A percentile compares a stretch with the other conserved stretches of the same genome.
Evolutionary conservation across 2,797 vertebrate species (phyloP).

Genomic region (Leucoraja ocellata): DNA sequence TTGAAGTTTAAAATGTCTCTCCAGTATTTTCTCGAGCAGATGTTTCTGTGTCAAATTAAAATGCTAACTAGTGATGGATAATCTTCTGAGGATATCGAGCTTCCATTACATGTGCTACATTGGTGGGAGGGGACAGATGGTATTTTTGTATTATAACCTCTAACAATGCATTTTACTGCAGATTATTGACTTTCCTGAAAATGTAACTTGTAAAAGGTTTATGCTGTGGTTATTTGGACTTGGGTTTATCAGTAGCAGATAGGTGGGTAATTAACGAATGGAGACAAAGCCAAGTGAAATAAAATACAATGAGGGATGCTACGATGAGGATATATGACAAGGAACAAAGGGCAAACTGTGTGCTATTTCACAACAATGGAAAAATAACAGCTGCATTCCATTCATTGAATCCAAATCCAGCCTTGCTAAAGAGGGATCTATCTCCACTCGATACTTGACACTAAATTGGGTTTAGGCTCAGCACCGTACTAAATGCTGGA

Average conservation of each 20-base stretch:
- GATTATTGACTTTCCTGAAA: slow-evolving; percentile 3
- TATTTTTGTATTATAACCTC: not conserved
- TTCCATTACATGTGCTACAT: no score
- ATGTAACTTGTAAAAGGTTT: not conserved
- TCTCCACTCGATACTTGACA: not conserved
- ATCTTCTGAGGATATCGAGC: not conserved
- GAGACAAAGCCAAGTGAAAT: not conserved
- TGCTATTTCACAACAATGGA: not conserved
- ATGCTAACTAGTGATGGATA: not conserved
- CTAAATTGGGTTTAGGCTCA: not conserved
- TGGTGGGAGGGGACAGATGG: not conserved
- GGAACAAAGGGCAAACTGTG: slow-evolving; percentile 3
- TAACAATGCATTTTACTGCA: not conserved
- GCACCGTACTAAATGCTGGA: no score
- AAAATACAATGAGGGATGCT: not conserved
- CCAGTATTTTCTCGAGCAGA: not conserved
- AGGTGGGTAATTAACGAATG: not conserved
- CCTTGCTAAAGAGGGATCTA: not conserved
- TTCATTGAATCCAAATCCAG: not conserved
- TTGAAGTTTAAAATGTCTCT: not conserved
- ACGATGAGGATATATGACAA: not conserved
- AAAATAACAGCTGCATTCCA: not conserved
- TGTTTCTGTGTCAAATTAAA: not conserved
- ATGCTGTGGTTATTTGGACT: not conserved
- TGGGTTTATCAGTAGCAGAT: not conserved